phyloP scores from a whole-genome alignment of 2,888 invertebrate species.

The Epsilonema sp. region DNA sequence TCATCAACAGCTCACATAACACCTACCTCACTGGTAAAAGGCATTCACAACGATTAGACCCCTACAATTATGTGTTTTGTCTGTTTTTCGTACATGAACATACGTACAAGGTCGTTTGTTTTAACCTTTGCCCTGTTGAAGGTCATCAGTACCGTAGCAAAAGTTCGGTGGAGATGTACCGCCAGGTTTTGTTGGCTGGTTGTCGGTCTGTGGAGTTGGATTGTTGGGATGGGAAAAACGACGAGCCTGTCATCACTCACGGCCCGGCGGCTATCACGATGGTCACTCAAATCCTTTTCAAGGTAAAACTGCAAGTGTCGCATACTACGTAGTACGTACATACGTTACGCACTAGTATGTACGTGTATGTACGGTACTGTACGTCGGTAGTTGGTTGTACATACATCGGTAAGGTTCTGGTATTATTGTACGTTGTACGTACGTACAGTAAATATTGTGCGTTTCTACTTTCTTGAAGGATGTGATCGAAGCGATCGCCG shows the following conservation, averaged over 20 bases:
- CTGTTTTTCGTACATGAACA: not conserved
- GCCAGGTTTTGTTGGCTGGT: slow-evolving; percentile 82
- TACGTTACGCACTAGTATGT: no score
- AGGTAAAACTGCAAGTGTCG: not conserved
- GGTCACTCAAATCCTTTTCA: not conserved
- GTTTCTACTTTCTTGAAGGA: slow-evolving; percentile 40
- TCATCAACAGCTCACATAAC: slow-evolving; percentile 77
- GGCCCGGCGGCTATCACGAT: slow-evolving; percentile 40
- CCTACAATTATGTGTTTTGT: not conserved
- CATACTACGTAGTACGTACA: no score
- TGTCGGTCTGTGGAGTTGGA: slow-evolving; percentile 95
- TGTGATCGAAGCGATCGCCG: slow-evolving; percentile 84
- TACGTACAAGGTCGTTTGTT: not conserved
- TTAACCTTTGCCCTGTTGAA: not conserved
- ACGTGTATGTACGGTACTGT: no score
- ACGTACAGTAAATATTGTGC: no score
- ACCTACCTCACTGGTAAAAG: slow-evolving; percentile 62
- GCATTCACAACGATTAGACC: no score
- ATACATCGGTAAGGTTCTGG: not conserved
- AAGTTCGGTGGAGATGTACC: slow-evolving; percentile 90
- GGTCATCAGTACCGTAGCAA: slow-evolving; percentile 70
- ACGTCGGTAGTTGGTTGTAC: no score
- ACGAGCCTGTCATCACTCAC: slow-evolving; percentile 96
- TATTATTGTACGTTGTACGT: no score
- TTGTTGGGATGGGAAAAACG: slow-evolving; percentile 90